phyloP scores from a whole-genome alignment of 23 tunicate genomes.

The Trididemnum miniatum region DNA sequence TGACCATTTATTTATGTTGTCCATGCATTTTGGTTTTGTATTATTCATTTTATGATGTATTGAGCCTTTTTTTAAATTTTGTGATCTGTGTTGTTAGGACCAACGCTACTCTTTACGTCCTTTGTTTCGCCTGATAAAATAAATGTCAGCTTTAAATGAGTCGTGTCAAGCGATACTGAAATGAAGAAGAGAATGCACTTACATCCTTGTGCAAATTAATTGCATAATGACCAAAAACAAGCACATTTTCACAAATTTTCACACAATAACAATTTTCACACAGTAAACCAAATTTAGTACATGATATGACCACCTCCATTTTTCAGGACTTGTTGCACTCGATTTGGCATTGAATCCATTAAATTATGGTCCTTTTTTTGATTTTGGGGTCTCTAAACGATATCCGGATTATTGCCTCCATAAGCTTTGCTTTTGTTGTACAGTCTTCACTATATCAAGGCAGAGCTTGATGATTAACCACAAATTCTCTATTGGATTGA shows the following conservation, averaged over 20 bases:
- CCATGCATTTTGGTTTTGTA: too few species aligned
- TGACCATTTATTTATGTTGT: too few species aligned
- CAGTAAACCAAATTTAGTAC: constrained; percentile 9
- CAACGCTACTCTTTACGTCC: too few species aligned
- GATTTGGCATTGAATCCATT: constrained; percentile 18
- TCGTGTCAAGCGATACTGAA: too few species aligned
- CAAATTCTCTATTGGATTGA: constrained; percentile 30
- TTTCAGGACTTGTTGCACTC: constrained; percentile 20
- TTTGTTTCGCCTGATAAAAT: too few species aligned
- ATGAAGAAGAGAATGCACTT: too few species aligned
- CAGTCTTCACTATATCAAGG: constrained; percentile 24
- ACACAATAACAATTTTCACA: constrained; percentile 2
- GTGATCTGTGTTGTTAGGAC: too few species aligned
- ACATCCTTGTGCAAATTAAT: constrained; percentile 8
- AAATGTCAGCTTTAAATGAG: too few species aligned
- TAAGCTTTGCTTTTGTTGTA: constrained; percentile 15
- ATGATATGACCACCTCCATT: constrained; percentile 25
- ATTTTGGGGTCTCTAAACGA: constrained; percentile 18
- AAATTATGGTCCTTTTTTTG: constrained; percentile 5
- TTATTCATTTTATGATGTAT: too few species aligned
- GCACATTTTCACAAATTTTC: neutral
- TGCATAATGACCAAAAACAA: constrained; percentile 11
- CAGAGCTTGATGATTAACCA: constrained; percentile 6
- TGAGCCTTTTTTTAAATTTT: too few species aligned
- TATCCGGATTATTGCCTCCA: constrained; percentile 27